Conservation (phyloP, 2,113 vertebrate species). For the Scophthalmus maximus region DNA sequence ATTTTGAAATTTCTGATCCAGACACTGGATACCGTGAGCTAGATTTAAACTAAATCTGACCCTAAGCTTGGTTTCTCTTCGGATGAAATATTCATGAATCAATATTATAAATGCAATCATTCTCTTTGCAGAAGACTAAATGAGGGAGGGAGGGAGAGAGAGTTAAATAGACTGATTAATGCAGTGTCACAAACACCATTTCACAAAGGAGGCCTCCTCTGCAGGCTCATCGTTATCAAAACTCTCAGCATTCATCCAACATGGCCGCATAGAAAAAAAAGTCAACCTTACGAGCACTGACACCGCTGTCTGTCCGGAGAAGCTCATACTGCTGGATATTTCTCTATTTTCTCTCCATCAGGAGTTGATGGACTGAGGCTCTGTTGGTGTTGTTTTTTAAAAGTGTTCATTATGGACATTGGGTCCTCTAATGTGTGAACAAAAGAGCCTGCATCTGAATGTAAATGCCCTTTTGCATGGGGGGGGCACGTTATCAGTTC, state of each 20-base stretch:
- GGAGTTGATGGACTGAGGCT: not conserved
- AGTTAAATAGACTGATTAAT: constrained; percentile 54
- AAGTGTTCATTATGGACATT: constrained; percentile 7
- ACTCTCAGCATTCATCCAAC: constrained; percentile 17
- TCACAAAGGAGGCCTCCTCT: constrained; percentile 47
- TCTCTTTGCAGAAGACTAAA: constrained; percentile 5
- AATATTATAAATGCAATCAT: constrained; percentile 41
- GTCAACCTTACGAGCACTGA: constrained; percentile 4
- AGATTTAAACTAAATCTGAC: constrained; percentile 34
- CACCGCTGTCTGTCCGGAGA: not conserved
- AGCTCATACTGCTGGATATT: not conserved
- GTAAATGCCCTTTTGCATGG: constrained; percentile 31
- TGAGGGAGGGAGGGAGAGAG: constrained; percentile 6
- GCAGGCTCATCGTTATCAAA: constrained; percentile 34
- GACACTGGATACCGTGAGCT: constrained; percentile 7
- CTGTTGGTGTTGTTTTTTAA: too few relatives aligned
- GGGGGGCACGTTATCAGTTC: constrained; percentile 29
- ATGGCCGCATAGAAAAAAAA: constrained; percentile 20
- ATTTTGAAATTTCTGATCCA: constrained; percentile 9
- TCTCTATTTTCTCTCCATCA: not conserved
- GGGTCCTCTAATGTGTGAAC: constrained; percentile 1
- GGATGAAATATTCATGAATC: constrained; percentile 62
- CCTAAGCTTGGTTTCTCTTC: constrained; percentile 21
- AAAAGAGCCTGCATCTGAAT: constrained; percentile 32
- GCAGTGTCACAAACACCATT: constrained; percentile 54